Base-by-base conservation (phyloP, 2,113 vertebrate genomes). In the Apeltes quadracus region DNA sequence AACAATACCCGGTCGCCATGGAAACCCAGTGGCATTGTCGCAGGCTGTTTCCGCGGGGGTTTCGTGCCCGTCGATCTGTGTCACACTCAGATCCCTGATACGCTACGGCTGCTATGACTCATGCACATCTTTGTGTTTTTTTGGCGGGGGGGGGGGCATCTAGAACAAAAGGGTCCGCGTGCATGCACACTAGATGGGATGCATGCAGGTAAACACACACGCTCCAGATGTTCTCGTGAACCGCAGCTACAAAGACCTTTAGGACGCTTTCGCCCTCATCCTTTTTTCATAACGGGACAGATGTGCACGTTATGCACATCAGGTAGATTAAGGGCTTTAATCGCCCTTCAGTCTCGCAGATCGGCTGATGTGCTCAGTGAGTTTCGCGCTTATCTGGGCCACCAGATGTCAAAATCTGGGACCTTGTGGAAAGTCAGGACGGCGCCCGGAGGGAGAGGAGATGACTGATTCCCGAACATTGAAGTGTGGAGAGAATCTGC, bases 381-480 rank as follows among this genome's bases (percentile, higher is more conserved):
- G 84, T 48, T 87, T 88, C 80, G 87, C 65, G 82, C 88, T 87
- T 88, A 92, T 90, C 88, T 87, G 83, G 87, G 89, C 81, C 87
- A 79, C 85, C 87, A 89, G 89, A 90, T 89, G 89, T 89, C 85
- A 85, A 82, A 84, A 85, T 84, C 67, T 61, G 32, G 59, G 65
- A 65, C 68, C 81, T 78, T 56, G 34, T 51, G 76, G 69, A 78
- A 71, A 82, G 63, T 53, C 29, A 14, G 69, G 67, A 13, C 53
- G 18, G 79, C 55, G 38, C 69, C 73, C 75, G 34, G 56, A n/a
- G 57, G 0, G 38, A 62, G 16, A 27, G 72, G 50, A 59, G 77
- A 69, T 71, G 86, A 79, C 50, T 68, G 81, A 84, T 81, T 66
- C 13, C 58, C 74, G 77, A 51, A 75, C 25, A 79, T 62, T 38